phyloP scores from a whole-genome alignment of 92 coral and sea anemone genomes.

The Phenganax marumi region DNA sequence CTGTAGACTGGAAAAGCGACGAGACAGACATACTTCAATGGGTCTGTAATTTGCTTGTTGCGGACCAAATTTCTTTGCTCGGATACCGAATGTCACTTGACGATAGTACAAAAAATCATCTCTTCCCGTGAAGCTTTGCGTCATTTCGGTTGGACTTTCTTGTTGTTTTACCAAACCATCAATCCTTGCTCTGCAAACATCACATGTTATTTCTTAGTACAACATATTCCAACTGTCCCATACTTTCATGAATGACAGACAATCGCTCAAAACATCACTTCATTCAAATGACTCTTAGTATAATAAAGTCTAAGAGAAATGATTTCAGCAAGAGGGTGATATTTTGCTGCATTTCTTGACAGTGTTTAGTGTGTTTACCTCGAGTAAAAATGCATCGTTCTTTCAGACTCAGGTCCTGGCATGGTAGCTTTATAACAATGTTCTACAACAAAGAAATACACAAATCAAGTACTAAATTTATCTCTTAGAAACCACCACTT shows the following conservation, averaged over 20 bases:
- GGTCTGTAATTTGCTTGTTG: constrained; percentile 88
- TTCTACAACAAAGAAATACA: constrained; percentile 48
- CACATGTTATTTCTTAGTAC: constrained; percentile 8
- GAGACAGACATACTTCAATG: constrained; percentile 63
- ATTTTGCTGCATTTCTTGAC: too few relatives aligned
- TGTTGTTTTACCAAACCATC: constrained; percentile 95
- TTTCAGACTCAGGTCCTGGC: constrained; percentile 93
- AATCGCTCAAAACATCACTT: neutral
- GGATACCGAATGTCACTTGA: constrained; percentile 83
- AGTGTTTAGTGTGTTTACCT: constrained; percentile 52
- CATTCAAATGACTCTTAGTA: neutral
- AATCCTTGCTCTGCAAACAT: constrained; percentile 80
- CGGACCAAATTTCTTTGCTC: constrained; percentile 96
- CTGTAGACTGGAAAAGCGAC: too few relatives aligned
- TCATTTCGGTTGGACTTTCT: constrained; percentile 89
- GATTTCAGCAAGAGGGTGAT: too few relatives aligned
- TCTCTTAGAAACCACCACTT: neutral
- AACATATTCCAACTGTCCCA: neutral
- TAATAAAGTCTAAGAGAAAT: neutral
- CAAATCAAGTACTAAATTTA: neutral
- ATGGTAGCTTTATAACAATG: constrained; percentile 81
- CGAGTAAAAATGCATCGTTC: constrained; percentile 86
- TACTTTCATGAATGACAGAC: neutral
- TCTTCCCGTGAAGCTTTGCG: constrained; percentile 75
- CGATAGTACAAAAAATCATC: constrained; percentile 90